Base-by-base conservation (phyloP, 2,797 vertebrate genomes). In the Poeciliopsis turneri region DNA sequence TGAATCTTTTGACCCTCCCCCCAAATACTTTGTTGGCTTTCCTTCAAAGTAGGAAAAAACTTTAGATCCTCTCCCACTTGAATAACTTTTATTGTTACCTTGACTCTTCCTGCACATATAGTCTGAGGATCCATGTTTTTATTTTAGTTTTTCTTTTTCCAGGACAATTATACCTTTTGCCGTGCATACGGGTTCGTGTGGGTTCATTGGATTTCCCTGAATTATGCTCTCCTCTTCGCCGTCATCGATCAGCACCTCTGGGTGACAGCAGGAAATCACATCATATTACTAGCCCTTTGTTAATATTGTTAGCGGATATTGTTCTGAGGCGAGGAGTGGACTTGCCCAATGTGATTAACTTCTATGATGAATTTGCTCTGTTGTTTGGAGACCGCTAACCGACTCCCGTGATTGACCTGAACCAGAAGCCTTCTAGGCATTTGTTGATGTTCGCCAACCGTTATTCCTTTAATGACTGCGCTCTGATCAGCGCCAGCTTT, bases 261-360 rank as follows among this genome's bases (percentile, higher is more conserved):
- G 90, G 88, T 92, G 90, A 86, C 80, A 72, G 86, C 88, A 88
- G 89, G 88, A 94, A 94, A 94, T 94, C 92, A 93, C 91, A 94
- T 92, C 88, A 90, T 89, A 91, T 94, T 91, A 93, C 92, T 86
- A 71, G 89, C 89, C 84, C 86, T 88, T 86, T 83, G 6, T 90
- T 91, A 94, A 95, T 92, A 87, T 93, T 36, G 90, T 95, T 95
- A 94, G 90, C 79, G 81, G 88, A 92, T 95, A 95, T 95, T 96
- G 95, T 96, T 94, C 89, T 93, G 93, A 90, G 92, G 85, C 91
- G 47, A 90, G 86, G 82, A 90, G 92, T 89, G 86, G 90, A 93
- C 88, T 83, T 72, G 59, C 88, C 88, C 90, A 91, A 95, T 93
- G 88, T 90, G 94, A 95, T 96, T 95, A 96, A 81, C 51, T 78